These are phyloP conservation scores for Pseudorectes ferrugineus DNA, from an alignment of 2,113 vertebrate genomes.

Conservation along the genomic window DNA sequence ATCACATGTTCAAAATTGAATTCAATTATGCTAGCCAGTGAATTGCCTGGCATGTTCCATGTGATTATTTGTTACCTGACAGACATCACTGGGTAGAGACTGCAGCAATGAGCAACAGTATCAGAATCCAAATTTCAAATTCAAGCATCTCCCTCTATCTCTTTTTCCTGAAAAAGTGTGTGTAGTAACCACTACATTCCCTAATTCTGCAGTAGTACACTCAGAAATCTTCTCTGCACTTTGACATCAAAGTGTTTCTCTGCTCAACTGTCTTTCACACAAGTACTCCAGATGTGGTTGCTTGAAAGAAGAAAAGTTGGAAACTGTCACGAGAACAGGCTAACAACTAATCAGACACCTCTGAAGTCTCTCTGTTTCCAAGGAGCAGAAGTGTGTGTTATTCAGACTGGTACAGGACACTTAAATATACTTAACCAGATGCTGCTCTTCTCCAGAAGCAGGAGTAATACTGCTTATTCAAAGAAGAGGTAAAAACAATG, in stretches of 20 bases:
- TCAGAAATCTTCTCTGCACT: background rate
- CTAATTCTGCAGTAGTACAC: background rate
- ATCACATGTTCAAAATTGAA: background rate
- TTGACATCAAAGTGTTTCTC: background rate
- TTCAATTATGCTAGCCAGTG: background rate
- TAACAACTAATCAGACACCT: background rate
- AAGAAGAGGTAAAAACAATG: background rate
- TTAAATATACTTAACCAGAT: background rate
- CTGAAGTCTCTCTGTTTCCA: background rate
- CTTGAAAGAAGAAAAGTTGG: background rate
- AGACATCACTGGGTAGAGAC: background rate
- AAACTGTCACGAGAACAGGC: background rate
- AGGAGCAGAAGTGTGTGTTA: background rate
- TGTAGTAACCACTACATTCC: background rate
- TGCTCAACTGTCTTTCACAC: background rate
- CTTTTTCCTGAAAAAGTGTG: rapidly evolving
- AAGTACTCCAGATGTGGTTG: background rate
- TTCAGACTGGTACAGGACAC: background rate
- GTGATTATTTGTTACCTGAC: background rate
- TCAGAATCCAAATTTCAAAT: background rate
- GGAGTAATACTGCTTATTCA: background rate
- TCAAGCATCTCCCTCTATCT: background rate
- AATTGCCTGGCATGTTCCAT: background rate
- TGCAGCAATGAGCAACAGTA: background rate
- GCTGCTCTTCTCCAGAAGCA: background rate